phyloP scores from a whole-genome alignment of 30 jellyfish, hydroid and myxozoan species.

The Nemopilema nomurai region DNA sequence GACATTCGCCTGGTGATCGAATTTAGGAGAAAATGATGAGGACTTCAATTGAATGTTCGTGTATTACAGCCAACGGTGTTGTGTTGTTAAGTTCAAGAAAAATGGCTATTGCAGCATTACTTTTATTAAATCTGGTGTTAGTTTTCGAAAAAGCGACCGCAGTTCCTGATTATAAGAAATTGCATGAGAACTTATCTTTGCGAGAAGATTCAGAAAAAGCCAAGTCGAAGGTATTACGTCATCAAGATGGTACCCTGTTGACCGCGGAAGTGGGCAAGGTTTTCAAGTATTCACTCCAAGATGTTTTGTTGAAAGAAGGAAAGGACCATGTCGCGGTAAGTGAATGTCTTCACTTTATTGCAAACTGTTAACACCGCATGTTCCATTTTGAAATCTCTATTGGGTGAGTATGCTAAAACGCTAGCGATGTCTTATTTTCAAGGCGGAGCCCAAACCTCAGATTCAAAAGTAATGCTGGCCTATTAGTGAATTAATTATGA shows the following conservation, averaged over 20 bases:
- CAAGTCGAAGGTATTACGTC: neutral
- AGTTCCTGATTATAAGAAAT: constrained; percentile 43
- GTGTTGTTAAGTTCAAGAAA: neutral
- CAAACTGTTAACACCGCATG: no score
- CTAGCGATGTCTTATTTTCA: no score
- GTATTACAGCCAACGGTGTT: no score
- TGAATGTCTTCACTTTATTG: no score
- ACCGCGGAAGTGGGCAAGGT: constrained; percentile 51
- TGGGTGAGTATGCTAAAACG: no score
- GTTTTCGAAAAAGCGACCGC: constrained; percentile 24
- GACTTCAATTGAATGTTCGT: constrained; percentile 25
- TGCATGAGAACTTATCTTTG: constrained; percentile 49
- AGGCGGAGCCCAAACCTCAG: no score
- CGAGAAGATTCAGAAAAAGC: constrained; percentile 9
- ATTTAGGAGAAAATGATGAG: constrained; percentile 18
- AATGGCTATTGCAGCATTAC: constrained; percentile 4
- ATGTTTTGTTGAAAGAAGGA: neutral
- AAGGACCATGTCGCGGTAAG: no score
- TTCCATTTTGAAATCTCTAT: no score
- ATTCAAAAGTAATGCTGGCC: no score
- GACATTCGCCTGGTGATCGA: constrained; percentile 6
- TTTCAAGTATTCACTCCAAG: constrained; percentile 45
- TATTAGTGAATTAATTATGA: no score
- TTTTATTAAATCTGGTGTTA: constrained; percentile 1
- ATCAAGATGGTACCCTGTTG: constrained; percentile 16